These are phyloP conservation scores for Apostichopus japonicus DNA, from an alignment of 35 echinoderm and acorn worm species.

Conservation along the genomic window DNA sequence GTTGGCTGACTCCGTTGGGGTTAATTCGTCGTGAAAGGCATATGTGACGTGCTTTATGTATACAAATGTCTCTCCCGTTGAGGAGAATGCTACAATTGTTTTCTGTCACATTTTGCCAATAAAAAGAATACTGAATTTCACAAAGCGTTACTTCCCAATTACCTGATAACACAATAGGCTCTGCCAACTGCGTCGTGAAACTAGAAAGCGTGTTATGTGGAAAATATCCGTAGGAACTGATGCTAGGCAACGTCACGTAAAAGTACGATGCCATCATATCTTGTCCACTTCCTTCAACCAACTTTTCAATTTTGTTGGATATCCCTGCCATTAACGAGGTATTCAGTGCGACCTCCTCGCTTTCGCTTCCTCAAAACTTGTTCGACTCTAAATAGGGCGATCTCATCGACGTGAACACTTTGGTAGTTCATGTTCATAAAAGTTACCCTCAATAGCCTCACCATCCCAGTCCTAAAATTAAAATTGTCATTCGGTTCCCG, in stretches of 20 bases:
- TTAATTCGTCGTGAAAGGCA: neutral
- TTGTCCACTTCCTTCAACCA: no score
- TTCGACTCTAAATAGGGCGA: slow-evolving; percentile 12
- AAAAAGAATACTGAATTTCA: slow-evolving; percentile 19
- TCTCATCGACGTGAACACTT: neutral
- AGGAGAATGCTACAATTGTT: neutral
- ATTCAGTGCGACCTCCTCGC: no score
- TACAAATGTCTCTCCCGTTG: neutral
- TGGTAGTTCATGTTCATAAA: slow-evolving; percentile 29
- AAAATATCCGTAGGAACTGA: no score
- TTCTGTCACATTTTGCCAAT: slow-evolving; percentile 30
- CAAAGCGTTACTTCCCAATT: no score
- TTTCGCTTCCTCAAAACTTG: slow-evolving; percentile 12
- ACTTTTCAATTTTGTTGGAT: no score
- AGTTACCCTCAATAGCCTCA: slow-evolving; percentile 6
- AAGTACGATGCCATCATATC: no score
- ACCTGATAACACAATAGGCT: no score
- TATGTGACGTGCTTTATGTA: neutral
- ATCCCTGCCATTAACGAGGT: no score
- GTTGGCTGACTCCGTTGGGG: no score
- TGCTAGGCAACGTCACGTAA: no score
- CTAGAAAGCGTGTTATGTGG: no score
- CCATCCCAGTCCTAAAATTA: slow-evolving; percentile 17
- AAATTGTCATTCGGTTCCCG: neutral
- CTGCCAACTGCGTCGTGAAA: no score